phyloP scores from a whole-genome alignment of 2,797 vertebrate genomes.

The Sebastiscus tertius region DNA sequence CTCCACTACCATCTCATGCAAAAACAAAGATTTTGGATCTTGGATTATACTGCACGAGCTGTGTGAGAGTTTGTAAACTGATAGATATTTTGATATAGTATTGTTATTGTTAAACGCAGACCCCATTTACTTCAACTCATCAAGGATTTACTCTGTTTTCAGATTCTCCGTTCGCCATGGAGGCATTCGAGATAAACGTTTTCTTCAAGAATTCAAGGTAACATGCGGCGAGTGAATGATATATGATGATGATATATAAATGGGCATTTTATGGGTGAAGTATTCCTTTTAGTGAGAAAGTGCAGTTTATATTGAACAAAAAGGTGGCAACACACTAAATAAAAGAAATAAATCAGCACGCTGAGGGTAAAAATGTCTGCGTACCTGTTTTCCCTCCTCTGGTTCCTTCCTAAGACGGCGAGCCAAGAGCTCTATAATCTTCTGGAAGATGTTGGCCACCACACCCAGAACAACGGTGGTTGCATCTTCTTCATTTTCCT shows the following conservation, averaged over 20 bases:
- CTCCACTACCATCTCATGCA: too few species aligned
- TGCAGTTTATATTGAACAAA: background rate
- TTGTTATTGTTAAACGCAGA: too few species aligned
- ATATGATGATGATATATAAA: background rate
- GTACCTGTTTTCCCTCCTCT: slow-evolving; percentile 88
- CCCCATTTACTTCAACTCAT: too few species aligned
- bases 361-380: background rate
- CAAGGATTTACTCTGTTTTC: too few species aligned
- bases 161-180: background rate
- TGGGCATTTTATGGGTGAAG: background rate
- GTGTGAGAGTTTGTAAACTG: too few species aligned
- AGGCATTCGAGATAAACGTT: background rate
- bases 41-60: too few species aligned
- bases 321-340: background rate
- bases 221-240: background rate
- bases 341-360: background rate
- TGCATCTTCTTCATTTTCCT: slow-evolving; percentile 60
- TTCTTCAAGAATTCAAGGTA: background rate
- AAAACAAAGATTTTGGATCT: too few species aligned
- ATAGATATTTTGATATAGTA: too few species aligned
- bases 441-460: slow-evolving; percentile 91
- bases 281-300: background rate
- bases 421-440: slow-evolving; percentile 88
- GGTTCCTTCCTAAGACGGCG: slow-evolving; percentile 81
- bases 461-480: slow-evolving; percentile 72